Percentiles rank a stretch among this genome's conserved stretches.
These are phyloP conservation scores for Drosophila phalerata DNA, from an alignment of 2,888 invertebrate genomes.

Conservation along the genomic window DNA sequence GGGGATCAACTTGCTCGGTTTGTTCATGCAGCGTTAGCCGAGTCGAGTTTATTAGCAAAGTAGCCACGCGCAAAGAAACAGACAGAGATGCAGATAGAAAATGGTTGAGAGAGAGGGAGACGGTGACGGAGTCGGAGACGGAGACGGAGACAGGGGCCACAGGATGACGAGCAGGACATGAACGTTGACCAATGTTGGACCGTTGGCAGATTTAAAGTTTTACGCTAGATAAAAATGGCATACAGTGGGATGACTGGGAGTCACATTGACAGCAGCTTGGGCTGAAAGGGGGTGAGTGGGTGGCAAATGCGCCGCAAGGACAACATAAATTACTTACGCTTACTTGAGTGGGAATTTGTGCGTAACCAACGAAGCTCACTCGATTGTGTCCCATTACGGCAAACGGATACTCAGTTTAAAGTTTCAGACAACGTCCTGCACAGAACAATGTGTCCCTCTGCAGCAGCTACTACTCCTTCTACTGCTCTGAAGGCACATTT, in stretches of 20 bases:
- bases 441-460: conserved; percentile 46
- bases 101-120: no score
- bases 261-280: conserved; percentile 35
- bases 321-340: conserved; percentile 83
- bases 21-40: conserved; percentile 37
- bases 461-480: conserved; percentile 3
- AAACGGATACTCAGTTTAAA: conserved; percentile 78
- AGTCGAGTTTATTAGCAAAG: conserved; percentile 76
- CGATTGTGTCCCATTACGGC: conserved; percentile 79
- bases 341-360: conserved; percentile 83
- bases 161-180: conserved; percentile 53
- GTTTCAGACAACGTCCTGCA: conserved; percentile 64
- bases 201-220: conserved; percentile 72
- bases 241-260: conserved; percentile 7
- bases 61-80: conserved; percentile 74
- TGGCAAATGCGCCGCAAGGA: conserved; percentile 72
- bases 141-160: conserved; percentile 14
- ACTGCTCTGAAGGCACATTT: conserved; percentile 57
- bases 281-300: conserved; percentile 3
- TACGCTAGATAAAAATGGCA: conserved; percentile 71
- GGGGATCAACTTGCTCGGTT: conserved; percentile 19
- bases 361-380: conserved; percentile 81
- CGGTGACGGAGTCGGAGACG: conserved; percentile 2
- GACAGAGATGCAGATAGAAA: conserved; percentile 14
- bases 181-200: conserved; percentile 60